Evolutionary conservation across 2,797 vertebrate genomes (phyloP), one percentile per base, ranked within the genome.

Genomic region (Rhynchotus rufescens): DNA sequence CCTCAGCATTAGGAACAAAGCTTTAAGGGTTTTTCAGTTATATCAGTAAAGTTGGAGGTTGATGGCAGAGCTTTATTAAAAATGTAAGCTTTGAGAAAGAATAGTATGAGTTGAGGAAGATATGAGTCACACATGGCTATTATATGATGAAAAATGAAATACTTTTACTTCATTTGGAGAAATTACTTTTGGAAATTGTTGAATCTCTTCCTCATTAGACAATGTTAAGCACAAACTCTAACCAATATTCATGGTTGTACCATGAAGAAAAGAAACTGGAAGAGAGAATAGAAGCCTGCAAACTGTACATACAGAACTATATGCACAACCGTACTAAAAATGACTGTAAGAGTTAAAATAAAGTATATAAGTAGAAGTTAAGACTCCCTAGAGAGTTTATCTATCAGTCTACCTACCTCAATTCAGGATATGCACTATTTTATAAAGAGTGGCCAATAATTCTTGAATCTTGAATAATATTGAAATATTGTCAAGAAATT

Each of bases 1-100:
- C 62, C 26, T 65, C 49, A 54, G 62, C 72, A 83, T 80, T 86
- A 87, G 85, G 38, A 84, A 40, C n/a, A 77, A 84, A 4, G 30
- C 88, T 74, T 86, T 84, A 79, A 91, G 60, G 38, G 64, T 17
- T 88, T 88, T 92, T 81, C 64, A 77, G 28, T 66, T 81, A 44
- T 54, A 73, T 45, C 38, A 72, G 56, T 45, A 13, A 84, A 81
- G 9, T 47, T 75, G 68, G 32, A 26, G 32, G 45, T 72, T 59
- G 49, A 65, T 34, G 28, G 59, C 7, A 80, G 60, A 72, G 15
- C 87, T 30, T 40, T 77, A 16, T 65, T 57, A 77, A 84, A 92
- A 78, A 73, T 2, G 21, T 26, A 68, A 51, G 32, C 28, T 44
- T 44, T 82, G 49, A 83, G 30, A 80, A 83, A 79, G 13, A 44